phyloP scores from a whole-genome alignment of 2,797 vertebrate genomes.

The Smutsia gigantea region DNA sequence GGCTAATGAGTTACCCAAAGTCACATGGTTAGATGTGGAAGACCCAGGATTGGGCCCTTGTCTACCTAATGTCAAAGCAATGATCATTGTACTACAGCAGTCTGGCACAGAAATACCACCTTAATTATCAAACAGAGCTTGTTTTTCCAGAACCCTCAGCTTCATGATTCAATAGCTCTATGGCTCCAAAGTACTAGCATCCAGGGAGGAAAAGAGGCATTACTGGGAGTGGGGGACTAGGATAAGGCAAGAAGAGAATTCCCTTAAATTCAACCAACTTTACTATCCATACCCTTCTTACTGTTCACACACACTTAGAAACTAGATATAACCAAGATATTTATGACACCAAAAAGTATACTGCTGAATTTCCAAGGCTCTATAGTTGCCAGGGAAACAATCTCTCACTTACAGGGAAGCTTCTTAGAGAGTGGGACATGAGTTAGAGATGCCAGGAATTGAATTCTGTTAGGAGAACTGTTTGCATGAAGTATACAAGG shows the following conservation, averaged over 20 bases:
- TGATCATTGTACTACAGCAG: neutral
- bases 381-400: slow-evolving; percentile 55
- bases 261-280: neutral
- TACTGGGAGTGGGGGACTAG: neutral
- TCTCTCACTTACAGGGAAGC: neutral
- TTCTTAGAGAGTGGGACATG: neutral
- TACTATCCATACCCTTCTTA: neutral
- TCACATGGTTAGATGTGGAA: neutral
- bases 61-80: neutral
- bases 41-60: neutral
- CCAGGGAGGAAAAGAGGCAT: neutral
- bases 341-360: neutral
- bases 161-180: neutral
- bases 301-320: neutral
- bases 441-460: neutral
- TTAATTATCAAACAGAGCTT: neutral
- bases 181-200: neutral
- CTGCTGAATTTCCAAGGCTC: neutral
- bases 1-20: neutral
- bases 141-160: neutral
- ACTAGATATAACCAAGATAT: neutral
- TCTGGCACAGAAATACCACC: neutral
- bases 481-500: neutral
- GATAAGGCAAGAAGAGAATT: neutral
- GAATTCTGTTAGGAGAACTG: neutral